Evolutionary conservation across 2,797 vertebrate genomes (phyloP), one percentile per base, ranked within the genome.

Genomic region (Martes flavigula): DNA sequence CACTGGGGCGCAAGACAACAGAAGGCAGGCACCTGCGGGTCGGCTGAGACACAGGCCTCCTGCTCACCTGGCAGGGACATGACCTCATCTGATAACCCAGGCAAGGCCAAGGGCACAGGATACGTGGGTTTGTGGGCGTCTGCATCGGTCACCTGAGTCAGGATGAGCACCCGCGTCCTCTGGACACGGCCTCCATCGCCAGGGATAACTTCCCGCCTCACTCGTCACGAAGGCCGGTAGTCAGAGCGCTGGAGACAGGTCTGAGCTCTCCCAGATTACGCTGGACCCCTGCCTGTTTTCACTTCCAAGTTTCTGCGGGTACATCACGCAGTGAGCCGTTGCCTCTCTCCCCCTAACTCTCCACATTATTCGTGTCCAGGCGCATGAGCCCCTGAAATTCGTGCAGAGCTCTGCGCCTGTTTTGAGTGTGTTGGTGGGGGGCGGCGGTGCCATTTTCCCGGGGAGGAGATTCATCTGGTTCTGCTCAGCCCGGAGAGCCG

Each of bases 261-360:
- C 8, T 2, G 7, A 15, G 2, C 10, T 40, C 43, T 48, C 20
- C 14, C 2, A 38, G 60, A 23, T 32, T 25, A 14, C 27, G 11
- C 12, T 13, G 46, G 27, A 18, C 30, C 4, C 11, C 56, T 2
- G 17, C 7, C 13, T 12, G 20, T 12, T n/a, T 27, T 79, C 17
- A 32, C 35, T 30, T 6, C 17, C 66, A 17, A 18, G 1, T 20
- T 72, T 60, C 30, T n/a, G 13, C 17, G 3, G 30, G 54, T 20
- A 54, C 4, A 18, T 62, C 40, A 62, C 12, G 4, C 43, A 21
- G 7, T 6, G 4, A 51, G 0, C 35, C 64, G 2, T 10, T 1
- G 9, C n/a, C 15, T 9, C 18, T 1, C 35, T 14, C 48, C 9
- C 48, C 64, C 32, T 48, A 7, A 25, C 3, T 23, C 64, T 27